phyloP scores from a whole-genome alignment of 2,113 vertebrate genomes.

The Chloebia gouldiae region DNA sequence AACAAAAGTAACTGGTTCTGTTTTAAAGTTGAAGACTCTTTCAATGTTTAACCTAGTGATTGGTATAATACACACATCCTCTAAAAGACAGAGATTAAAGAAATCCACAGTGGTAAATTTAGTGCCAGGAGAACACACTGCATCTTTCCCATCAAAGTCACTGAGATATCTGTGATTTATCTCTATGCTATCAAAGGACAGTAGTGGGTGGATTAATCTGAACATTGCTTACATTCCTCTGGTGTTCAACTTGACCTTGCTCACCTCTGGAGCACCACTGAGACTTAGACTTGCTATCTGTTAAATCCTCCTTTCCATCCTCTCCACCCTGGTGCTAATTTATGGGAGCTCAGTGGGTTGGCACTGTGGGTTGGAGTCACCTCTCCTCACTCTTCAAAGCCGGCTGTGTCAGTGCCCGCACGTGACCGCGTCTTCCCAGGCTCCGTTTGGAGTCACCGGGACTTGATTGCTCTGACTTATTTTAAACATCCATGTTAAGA shows the following conservation, averaged over 20 bases:
- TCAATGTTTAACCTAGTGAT: background rate
- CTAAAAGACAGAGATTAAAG: background rate
- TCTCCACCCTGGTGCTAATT: background rate
- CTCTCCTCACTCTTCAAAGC: background rate
- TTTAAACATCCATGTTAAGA: background rate
- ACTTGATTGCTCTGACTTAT: background rate
- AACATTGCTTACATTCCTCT: background rate
- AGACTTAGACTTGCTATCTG: background rate
- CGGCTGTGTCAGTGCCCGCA: background rate
- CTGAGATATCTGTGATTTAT: background rate
- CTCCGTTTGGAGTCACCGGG: background rate
- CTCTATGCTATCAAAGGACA: background rate
- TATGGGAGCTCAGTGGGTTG: background rate
- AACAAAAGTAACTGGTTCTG: background rate
- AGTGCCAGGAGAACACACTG: background rate
- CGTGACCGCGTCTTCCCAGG: rapidly evolving
- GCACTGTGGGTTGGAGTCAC: background rate
- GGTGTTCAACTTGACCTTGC: background rate
- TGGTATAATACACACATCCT: background rate
- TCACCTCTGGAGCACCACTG: background rate
- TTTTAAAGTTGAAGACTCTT: background rate
- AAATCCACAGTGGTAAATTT: background rate
- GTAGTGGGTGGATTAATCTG: background rate
- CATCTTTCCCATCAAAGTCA: background rate
- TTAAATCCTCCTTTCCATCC: background rate